Base-by-base conservation (phyloP, 2,888 invertebrate genomes). In the Emesis castigata region DNA sequence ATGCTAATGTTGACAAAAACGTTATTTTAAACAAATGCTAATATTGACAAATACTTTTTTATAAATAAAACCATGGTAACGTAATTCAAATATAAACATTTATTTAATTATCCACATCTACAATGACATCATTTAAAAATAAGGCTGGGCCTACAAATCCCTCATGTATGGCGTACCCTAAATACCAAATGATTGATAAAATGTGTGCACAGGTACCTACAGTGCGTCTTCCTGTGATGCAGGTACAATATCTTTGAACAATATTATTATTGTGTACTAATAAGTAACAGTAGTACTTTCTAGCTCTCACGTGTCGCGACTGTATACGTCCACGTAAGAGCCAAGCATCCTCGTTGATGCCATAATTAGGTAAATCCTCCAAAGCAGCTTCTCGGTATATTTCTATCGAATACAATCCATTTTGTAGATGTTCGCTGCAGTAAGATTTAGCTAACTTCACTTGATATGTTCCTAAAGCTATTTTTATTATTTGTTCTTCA, bases 281-380 rank as follows among this genome's bases (percentile, higher is more conserved):
- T 48, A 48, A 48, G 48, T 62, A 62, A 62, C 9, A 62, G 29
- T 62, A 64, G 29, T 64, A 64, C n/a, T 11, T 64, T 64, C 29
- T 64, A 11, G 26, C 29, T 29, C 64, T 22, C 11, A 31, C 29
- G n/a, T 64, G 31, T 29, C 64, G 31, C 14, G 16, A 64, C 16
- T 64, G 64, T 11, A 64, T 64, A 64, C 64, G 64, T 7, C 64
- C 64, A 29, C 64, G 64, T 7, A 64, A n/a, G 29, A 64, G 64
- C 64, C 64, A 64, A 5, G 64, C 26, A 16, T 64, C 29, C 7
- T 64, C 64, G 9, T 62, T 8, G 5, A 64, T 29, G 16, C 64
- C 64, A 29, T n/a, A 31, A 64, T 64, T 29, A 29, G 64, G 31
- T 14, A 64, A 64, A 29, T 64, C 64, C 8, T 64, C n/a, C 29